Base-by-base conservation (phyloP, 1,140 invertebrate species). In the Steinernema khuongi region DNA sequence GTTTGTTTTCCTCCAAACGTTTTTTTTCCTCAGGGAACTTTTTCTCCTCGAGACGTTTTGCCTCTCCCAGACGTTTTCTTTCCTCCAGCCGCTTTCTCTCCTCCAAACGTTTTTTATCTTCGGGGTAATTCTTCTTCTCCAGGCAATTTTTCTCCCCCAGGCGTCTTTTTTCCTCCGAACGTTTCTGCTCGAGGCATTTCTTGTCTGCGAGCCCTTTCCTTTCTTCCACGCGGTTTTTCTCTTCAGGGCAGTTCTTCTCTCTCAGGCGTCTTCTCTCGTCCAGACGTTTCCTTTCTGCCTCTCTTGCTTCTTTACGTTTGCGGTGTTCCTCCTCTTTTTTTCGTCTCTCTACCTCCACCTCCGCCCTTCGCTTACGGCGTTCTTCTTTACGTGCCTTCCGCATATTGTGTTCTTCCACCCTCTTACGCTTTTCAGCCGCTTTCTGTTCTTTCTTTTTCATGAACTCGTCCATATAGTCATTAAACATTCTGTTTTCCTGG, bases 1-100 rank as follows among this genome's bases (percentile, higher is more conserved):
- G 14, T 26, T 77, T 28, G 74, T 73, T 0, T 2, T 77, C 31
- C 74, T 73, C 2, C 19, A 77, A 18, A 32, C 66, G n/a, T n/a
- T n/a, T n/a, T n/a, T n/a, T n/a, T n/a, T n/a, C n/a, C n/a, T n/a
- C n/a, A n/a, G n/a, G n/a, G n/a, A n/a, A n/a, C n/a, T n/a, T n/a
- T n/a, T n/a, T n/a, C n/a, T n/a, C n/a, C n/a, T n/a, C n/a, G n/a
- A n/a, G n/a, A n/a, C n/a, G n/a, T n/a, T n/a, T n/a, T n/a, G n/a
- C n/a, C n/a, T n/a, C n/a, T n/a, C n/a, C n/a, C n/a, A n/a, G n/a
- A n/a, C n/a, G n/a, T n/a, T n/a, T n/a, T n/a, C n/a, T n/a, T n/a
- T n/a, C n/a, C n/a, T n/a, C n/a, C n/a, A n/a, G n/a, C n/a, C n/a
- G n/a, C n/a, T n/a, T n/a, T 7, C 7, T 7, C 36, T 11, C 7